phyloP scores from a whole-genome alignment of 2,797 vertebrate genomes.

The Ataeniobius toweri region DNA sequence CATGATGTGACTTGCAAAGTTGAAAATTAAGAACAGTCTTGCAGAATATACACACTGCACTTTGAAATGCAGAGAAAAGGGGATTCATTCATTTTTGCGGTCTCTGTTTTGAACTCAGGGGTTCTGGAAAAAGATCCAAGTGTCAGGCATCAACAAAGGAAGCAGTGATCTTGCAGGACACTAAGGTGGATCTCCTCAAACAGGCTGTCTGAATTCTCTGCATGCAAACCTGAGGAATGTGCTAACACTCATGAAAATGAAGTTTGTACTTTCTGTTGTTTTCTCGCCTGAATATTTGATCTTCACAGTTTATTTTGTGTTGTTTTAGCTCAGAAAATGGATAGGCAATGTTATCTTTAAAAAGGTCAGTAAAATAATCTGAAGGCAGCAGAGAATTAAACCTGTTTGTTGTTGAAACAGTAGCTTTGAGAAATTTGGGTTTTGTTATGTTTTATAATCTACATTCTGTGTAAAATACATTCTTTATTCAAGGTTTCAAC shows the following conservation, averaged over 20 bases:
- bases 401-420: slow-evolving; percentile 12
- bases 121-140: slow-evolving; percentile 53
- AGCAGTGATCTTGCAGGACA: slow-evolving; percentile 55
- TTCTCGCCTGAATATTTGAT: slow-evolving; percentile 25
- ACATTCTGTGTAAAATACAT: slow-evolving; percentile 4
- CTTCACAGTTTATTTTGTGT: slow-evolving; percentile 22
- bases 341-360: slow-evolving; percentile 24
- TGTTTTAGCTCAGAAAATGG: slow-evolving; percentile 18
- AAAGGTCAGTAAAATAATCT: slow-evolving; percentile 46
- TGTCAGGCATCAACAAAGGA: slow-evolving; percentile 50
- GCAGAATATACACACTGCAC: background rate
- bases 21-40: background rate
- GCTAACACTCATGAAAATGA: slow-evolving; percentile 27
- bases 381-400: slow-evolving; percentile 34
- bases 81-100: slow-evolving; percentile 4
- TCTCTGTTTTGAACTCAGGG: slow-evolving; percentile 54
- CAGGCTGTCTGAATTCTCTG: slow-evolving; percentile 58
- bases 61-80: background rate
- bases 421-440: slow-evolving; percentile 15
- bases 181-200: slow-evolving; percentile 54
- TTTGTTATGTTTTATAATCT: slow-evolving; percentile 38
- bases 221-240: slow-evolving; percentile 18
- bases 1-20: background rate
- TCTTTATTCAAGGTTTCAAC: slow-evolving; percentile 10
- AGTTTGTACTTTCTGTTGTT: slow-evolving; percentile 15